Base-by-base conservation (phyloP, 2,797 vertebrate genomes). In the Rhynchotus rufescens region DNA sequence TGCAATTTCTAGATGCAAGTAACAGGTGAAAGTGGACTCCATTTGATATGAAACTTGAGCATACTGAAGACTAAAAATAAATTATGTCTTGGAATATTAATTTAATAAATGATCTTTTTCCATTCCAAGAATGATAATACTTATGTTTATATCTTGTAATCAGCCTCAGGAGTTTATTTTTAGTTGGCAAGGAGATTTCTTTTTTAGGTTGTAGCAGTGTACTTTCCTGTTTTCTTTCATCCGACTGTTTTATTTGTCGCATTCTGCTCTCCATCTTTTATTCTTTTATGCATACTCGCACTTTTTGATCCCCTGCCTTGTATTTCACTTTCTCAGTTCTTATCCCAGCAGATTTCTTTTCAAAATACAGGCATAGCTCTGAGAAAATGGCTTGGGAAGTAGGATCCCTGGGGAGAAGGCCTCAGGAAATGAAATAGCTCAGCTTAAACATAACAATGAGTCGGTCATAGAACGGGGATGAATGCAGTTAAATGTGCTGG, bases 241-340 rank as follows among this genome's bases (percentile, higher is more conserved):
- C 90, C 79, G 77, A 11, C 76, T 90, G 54, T 93, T 96, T 96
- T 97, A 90, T 95, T 97, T 96, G 94, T 96, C 45, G 67, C 65
- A 80, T 91, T 94, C 84, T 90, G 65, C 83, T 96, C 91, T 78
- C 80, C 81, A 81, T 93, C 71, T 96, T 96, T 97, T 91, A 94
- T 96, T 96, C 84, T 95, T 25, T 88, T 93, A 90, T 89, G 30
- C 56, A 84, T 90, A 86, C 84, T 93, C 73, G 82, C 86, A 67
- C 40, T 91, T 96, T 95, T 69, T 94, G 92, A 91, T 96, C 91
- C 38, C 62, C 69, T 94, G 69, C n/a, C 85, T 97, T 94, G 80
- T 94, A 86, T 96, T 97, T 96, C 80, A 95, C 96, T 97, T 97
- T 96, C 90, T 95, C 93, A 95, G 69, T 77, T 94, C 77, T 96